Conservation (phyloP, 2,113 vertebrate species). For the Siniperca chuatsi region DNA sequence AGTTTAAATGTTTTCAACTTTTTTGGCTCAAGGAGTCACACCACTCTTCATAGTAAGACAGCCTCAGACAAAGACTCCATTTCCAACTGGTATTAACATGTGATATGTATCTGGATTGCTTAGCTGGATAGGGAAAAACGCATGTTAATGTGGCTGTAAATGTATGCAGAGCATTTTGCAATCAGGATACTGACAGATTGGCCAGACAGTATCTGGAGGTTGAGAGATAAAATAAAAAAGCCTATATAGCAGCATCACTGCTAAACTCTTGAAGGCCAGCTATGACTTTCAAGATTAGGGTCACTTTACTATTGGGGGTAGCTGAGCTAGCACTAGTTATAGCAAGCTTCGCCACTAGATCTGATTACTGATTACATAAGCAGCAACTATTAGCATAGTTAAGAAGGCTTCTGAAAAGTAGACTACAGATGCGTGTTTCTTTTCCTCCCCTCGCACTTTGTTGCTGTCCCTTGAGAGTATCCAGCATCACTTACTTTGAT, state of each 20-base stretch:
- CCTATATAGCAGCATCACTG: neutral
- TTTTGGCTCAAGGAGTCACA: neutral
- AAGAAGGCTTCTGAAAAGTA: no score
- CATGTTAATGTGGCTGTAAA: neutral
- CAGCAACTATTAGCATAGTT: no score
- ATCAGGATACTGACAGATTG: neutral
- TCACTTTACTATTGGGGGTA: neutral
- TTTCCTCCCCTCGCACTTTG: neutral
- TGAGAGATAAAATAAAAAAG: neutral
- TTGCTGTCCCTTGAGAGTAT: neutral
- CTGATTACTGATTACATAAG: no score
- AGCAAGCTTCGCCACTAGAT: no score
- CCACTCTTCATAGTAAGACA: neutral
- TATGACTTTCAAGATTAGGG: neutral
- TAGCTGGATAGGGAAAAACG: neutral
- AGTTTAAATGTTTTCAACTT: neutral
- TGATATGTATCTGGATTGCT: neutral
- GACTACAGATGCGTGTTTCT: neutral
- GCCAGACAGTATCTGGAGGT: neutral
- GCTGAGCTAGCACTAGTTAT: neutral
- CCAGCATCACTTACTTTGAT: neutral
- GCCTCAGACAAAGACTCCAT: neutral
- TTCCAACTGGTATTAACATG: neutral
- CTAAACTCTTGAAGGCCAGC: neutral
- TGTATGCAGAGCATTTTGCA: neutral